Evolutionary conservation across 2,888 invertebrate genomes (phyloP).

Genomic region (Cephonodes hylas): DNA sequence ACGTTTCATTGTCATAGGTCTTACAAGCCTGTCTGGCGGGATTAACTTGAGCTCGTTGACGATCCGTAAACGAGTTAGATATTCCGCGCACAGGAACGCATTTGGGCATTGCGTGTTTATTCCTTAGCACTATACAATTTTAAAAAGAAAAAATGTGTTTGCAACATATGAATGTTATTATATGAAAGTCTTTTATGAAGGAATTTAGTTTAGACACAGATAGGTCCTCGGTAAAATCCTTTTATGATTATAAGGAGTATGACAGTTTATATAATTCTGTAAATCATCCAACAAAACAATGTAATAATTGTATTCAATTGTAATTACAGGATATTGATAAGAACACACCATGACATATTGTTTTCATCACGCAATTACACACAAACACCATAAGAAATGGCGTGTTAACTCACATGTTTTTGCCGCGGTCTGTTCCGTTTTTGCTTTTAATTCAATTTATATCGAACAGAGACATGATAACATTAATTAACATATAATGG

Average conservation of each 20-base stretch:
- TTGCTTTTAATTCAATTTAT: constrained; percentile 4
- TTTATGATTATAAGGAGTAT: too few species aligned
- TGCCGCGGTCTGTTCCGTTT: not conserved
- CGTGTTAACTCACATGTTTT: not conserved
- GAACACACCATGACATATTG: not conserved
- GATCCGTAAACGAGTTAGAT: constrained; percentile 57
- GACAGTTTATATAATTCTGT: too few species aligned
- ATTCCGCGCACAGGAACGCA: constrained; percentile 50
- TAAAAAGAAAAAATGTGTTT: too few species aligned
- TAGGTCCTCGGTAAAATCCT: too few species aligned
- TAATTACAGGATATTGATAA: not conserved
- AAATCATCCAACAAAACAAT: not conserved
- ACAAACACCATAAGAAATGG: not conserved
- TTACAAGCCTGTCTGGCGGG: constrained; percentile 35
- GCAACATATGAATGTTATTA: not conserved
- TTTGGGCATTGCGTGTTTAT: not conserved
- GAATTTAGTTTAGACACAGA: too few species aligned
- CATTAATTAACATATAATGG: not conserved
- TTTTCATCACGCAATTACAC: constrained; percentile 3
- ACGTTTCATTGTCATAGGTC: constrained; percentile 22
- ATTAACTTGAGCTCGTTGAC: constrained; percentile 64
- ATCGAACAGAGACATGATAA: not conserved
- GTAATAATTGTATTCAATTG: not conserved
- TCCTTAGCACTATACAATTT: too few species aligned
- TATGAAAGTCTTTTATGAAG: too few species aligned